phyloP scores from a whole-genome alignment of 2,888 invertebrate species.

The Torymus aiolomorphi region DNA sequence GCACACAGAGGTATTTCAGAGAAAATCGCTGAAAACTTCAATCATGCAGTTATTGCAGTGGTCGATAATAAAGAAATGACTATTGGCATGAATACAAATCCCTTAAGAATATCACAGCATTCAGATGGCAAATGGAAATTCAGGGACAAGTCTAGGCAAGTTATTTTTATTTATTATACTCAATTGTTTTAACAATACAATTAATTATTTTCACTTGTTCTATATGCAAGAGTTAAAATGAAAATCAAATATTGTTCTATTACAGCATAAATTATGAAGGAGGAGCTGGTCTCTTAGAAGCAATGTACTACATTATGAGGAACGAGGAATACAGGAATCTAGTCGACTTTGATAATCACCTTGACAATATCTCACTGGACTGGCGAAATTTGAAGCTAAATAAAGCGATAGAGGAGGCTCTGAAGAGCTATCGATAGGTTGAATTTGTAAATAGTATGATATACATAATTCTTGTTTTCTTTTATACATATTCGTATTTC shows the following conservation, averaged over 20 bases:
- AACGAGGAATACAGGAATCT: constrained; percentile 85
- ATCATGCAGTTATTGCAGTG: constrained; percentile 87
- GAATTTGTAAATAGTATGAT: constrained; percentile 46
- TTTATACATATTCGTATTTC: constrained; percentile 32
- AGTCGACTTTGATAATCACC: constrained; percentile 97
- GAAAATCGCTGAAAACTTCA: constrained; percentile 89
- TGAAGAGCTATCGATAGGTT: constrained; percentile 39
- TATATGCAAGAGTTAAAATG: neutral
- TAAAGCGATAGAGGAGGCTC: constrained; percentile 77
- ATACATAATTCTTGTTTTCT: constrained; percentile 14
- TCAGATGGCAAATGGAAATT: constrained; percentile 87
- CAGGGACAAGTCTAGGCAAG: constrained; percentile 77
- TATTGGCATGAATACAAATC: constrained; percentile 81
- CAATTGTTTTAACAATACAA: no score
- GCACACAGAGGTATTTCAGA: constrained; percentile 84
- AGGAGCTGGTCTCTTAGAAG: constrained; percentile 77
- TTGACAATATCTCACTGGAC: constrained; percentile 92
- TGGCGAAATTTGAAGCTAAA: constrained; percentile 89
- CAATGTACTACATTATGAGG: constrained; percentile 85
- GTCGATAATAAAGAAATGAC: constrained; percentile 89
- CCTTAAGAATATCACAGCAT: constrained; percentile 84
- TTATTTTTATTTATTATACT: constrained; percentile 19
- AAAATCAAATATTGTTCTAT: constrained; percentile 9
- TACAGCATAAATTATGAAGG: constrained; percentile 69
- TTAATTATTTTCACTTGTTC: no score